Base-by-base conservation (phyloP, 2,888 invertebrate genomes). In the Halictus ligatus region DNA sequence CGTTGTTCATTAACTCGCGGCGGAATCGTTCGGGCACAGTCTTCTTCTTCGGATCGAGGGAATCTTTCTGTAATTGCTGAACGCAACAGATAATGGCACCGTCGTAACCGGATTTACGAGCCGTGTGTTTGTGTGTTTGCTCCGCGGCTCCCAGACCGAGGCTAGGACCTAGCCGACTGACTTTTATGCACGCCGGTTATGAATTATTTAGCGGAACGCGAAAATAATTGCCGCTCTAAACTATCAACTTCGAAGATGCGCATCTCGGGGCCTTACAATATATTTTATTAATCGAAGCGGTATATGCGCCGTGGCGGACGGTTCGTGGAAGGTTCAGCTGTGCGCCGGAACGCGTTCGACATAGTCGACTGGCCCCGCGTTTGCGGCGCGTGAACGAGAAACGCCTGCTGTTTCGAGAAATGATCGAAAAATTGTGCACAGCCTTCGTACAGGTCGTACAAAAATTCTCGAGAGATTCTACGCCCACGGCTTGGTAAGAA, bases 1-100 rank as follows among this genome's bases (percentile, higher is more conserved):
- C 76, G 64, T 40, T 74, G 78, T 74, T 85, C 76, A 18, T 79
- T 84, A 77, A 54, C 50, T 78, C 75, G 74, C 8, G 10, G 13
- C n/a, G 54, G 54, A 58, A 43, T 64, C 21, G n/a, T 64, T 78
- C 29, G n/a, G 29, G 60, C 18, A 25, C 2, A 54, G 58, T 60
- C 64, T 54, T 54, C 64, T 54, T 54, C 54, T 54, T 54, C 76
- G 78, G 54, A 50, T 73, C 81, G 64, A 29, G 29, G 67, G 73
- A 75, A 75, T 60, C 75, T 48, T 43, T 48, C 50, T 64, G 58
- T 12, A 60, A 48, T 60, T 35, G 60, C 43, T 40, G 21, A 48
- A 48, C 29, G 46, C 15, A n/a, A 67, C 67, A 21, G 35, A 77
- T 43, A 46, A 43, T n/a, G 43, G 43, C 43, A 21, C 54, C 54